Evolutionary conservation across 92 coral and sea anemone genomes (phyloP).

Genomic region (Umimayanthus chanpuru): DNA sequence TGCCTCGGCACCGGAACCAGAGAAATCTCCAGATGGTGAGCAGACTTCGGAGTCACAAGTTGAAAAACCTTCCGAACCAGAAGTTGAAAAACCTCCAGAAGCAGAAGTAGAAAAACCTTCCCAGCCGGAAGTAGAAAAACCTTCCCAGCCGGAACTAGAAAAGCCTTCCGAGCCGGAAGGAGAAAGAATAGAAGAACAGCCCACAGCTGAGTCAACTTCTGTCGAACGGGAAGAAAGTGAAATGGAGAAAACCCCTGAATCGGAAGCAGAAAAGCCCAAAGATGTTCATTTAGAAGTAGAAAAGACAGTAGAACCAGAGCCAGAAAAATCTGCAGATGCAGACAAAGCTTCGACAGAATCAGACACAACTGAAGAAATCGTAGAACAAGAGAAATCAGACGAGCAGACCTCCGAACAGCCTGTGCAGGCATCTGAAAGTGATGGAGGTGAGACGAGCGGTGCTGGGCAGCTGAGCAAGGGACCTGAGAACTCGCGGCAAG

Average conservation of each 20-base stretch:
- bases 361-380: not conserved
- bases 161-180: not conserved
- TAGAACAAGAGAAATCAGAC: not conserved
- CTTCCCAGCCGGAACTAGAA: not conserved
- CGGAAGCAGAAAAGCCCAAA: not conserved
- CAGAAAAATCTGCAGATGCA: not conserved
- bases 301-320: not conserved
- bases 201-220: not conserved
- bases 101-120: not conserved
- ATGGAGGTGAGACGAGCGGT: not conserved
- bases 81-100: not conserved
- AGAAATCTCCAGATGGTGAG: not conserved
- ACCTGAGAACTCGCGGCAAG: not conserved
- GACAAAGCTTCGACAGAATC: not conserved
- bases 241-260: not conserved
- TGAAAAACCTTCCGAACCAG: not conserved
- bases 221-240: not conserved
- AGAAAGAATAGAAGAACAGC: slow-evolving; percentile 6
- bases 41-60: not conserved
- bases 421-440: not conserved
- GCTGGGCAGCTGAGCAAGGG: not conserved
- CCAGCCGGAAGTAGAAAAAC: not conserved
- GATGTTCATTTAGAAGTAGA: not conserved
- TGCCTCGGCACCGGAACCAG: not conserved
- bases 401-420: not conserved